phyloP scores from a whole-genome alignment of 2,113 vertebrate species.

The Cranoglanis bouderius region DNA sequence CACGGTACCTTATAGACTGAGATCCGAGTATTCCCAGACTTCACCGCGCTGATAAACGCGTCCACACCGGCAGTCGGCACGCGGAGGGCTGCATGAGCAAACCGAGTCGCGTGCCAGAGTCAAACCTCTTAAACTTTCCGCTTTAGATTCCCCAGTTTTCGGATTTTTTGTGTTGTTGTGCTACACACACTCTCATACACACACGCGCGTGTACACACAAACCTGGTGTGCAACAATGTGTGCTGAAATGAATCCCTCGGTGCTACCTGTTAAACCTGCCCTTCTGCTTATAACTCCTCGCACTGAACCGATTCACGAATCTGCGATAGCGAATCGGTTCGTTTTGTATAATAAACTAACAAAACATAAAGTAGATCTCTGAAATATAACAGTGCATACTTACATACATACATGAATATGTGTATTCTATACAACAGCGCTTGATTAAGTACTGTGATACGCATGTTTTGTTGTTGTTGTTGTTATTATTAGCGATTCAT shows the following conservation, averaged over 20 bases:
- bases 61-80: not conserved
- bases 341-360: not conserved
- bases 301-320: not conserved
- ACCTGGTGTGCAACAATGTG: not conserved
- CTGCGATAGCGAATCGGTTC: not conserved
- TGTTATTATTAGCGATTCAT: not conserved
- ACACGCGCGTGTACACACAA: not conserved
- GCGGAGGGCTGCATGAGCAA: slow-evolving; percentile 1
- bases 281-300: not conserved
- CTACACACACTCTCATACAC: not conserved
- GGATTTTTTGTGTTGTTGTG: not conserved
- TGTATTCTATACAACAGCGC: not conserved
- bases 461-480: not conserved
- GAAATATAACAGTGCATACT: not conserved
- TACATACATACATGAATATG: not conserved
- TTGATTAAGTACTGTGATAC: not conserved
- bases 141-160: not conserved
- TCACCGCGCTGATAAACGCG: not conserved
- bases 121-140: not conserved
- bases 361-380: no score
- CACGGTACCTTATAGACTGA: not conserved
- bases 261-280: slow-evolving; percentile 31
- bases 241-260: not conserved
- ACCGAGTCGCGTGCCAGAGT: not conserved
- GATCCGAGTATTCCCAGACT: not conserved